These are phyloP conservation scores for Rattus norvegicus DNA, from an alignment of 2,113 vertebrate genomes.

Conservation along the genomic window GRCr8 NC_086021.1:68444001-68444500, in stretches of 20 bases:
- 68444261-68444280: background rate
- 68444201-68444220: background rate
- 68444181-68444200: background rate
- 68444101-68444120: background rate
- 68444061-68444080: background rate
- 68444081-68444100: background rate
- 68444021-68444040: background rate
- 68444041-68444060: background rate
- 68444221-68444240: background rate
- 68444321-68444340: background rate
- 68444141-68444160: background rate
- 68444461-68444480: conserved; percentile 66
- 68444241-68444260: too few relatives aligned
- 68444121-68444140: background rate
- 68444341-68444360: conserved; percentile 33
- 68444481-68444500: conserved; percentile 77
- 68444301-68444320: background rate
- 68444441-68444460: conserved; percentile 77
- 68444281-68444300: conserved; percentile 15
- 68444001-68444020: background rate
- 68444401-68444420: conserved; percentile 67
- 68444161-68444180: background rate
- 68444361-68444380: conserved; percentile 30
- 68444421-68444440: conserved; percentile 76
- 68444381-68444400: conserved; percentile 66